These are phyloP conservation scores for Notothenia coriiceps DNA, from an alignment of 2,113 vertebrate genomes.

Conservation along the genomic window DNA sequence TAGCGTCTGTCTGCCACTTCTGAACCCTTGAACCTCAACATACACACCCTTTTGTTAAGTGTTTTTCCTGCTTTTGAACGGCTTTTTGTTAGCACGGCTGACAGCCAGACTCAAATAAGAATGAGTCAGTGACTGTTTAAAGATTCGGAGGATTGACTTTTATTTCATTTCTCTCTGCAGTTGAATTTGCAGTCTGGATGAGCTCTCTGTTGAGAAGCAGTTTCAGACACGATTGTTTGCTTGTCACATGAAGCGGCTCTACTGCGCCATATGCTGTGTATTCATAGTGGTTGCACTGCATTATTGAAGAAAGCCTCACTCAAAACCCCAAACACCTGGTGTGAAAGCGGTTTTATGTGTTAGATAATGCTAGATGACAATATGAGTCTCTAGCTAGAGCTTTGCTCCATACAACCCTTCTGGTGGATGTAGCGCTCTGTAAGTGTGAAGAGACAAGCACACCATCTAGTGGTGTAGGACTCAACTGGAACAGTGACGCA, in stretches of 20 bases:
- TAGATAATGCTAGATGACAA: constrained; percentile 34
- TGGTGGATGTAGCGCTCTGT: constrained; percentile 15
- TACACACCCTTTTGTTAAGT: constrained; percentile 30
- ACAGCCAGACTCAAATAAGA: constrained; percentile 67
- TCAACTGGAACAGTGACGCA: constrained; percentile 26
- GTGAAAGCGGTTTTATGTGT: constrained; percentile 19
- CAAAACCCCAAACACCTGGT: constrained; percentile 21
- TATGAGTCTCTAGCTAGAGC: constrained; percentile 20
- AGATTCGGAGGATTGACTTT: constrained; percentile 59
- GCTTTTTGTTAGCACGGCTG: constrained; percentile 63
- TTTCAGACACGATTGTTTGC: constrained; percentile 54
- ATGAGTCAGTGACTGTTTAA: constrained; percentile 64
- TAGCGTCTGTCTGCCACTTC: constrained; percentile 41
- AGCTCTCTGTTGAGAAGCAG: constrained; percentile 58
- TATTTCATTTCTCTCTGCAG: constrained; percentile 54
- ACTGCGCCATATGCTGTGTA: constrained; percentile 40
- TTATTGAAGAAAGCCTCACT: constrained; percentile 51
- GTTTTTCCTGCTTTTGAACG: constrained; percentile 66
- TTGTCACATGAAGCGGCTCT: constrained; percentile 44
- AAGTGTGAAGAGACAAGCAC: constrained; percentile 65
- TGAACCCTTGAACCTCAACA: constrained; percentile 60
- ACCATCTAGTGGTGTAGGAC: constrained; percentile 79
- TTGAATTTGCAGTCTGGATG: constrained; percentile 60
- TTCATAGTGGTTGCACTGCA: constrained; percentile 41
- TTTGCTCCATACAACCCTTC: constrained; percentile 40